These are phyloP conservation scores for Oreochromis grahami DNA, from an alignment of 2,797 vertebrate species.

Conservation along the genomic window DNA sequence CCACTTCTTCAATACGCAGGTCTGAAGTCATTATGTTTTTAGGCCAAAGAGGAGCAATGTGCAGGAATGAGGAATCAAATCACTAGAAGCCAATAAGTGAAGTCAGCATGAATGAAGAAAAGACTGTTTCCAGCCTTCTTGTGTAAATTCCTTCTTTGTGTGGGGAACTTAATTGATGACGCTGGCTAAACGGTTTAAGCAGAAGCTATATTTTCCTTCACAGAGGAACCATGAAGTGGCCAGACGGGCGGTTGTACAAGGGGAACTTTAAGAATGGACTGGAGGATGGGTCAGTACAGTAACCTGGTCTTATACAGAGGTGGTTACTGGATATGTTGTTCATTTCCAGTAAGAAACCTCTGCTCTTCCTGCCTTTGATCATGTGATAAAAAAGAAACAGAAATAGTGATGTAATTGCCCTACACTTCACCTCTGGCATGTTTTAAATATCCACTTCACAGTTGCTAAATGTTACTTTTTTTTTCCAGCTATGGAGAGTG, in stretches of 20 bases:
- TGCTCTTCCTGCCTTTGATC: background rate
- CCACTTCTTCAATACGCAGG: background rate
- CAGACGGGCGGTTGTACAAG: constrained; percentile 85
- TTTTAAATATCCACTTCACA: background rate
- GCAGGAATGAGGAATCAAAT: background rate
- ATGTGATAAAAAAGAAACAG: background rate
- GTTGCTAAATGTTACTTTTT: background rate
- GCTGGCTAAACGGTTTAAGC: background rate
- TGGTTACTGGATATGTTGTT: background rate
- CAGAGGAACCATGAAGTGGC: constrained; percentile 92
- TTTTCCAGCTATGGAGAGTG: constrained; percentile 53
- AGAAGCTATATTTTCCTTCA: background rate
- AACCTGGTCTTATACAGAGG: background rate
- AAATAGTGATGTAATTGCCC: background rate
- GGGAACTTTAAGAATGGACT: constrained; percentile 92
- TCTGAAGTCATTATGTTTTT: background rate
- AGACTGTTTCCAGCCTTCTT: background rate
- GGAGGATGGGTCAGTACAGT: constrained; percentile 89
- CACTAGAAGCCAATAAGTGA: background rate
- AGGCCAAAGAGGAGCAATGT: background rate
- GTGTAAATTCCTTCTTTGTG: background rate
- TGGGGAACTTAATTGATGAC: background rate
- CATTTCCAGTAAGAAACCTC: background rate
- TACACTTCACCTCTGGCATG: background rate
- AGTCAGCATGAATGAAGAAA: background rate